phyloP scores from a whole-genome alignment of 2,113 vertebrate genomes.

The Nothobranchius furzeri region DNA sequence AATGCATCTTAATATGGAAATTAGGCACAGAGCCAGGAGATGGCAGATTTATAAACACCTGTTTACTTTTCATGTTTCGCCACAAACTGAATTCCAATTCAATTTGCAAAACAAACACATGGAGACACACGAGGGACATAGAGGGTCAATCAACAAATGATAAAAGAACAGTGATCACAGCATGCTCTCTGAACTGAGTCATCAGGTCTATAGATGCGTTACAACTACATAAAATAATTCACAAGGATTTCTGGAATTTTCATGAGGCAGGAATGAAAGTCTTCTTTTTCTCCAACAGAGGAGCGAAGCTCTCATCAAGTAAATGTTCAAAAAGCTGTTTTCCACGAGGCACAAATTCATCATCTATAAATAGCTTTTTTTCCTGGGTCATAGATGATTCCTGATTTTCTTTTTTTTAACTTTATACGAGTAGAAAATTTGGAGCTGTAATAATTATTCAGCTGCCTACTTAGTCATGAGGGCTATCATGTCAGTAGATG shows the following conservation, averaged over 20 bases:
- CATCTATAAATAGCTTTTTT: slow-evolving; percentile 74
- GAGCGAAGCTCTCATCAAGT: slow-evolving; percentile 53
- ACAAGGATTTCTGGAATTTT: background rate
- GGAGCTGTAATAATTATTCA: slow-evolving; percentile 61
- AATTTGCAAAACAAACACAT: slow-evolving; percentile 23
- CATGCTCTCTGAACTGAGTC: no score
- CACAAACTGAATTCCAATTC: slow-evolving; percentile 32
- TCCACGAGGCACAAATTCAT: slow-evolving; percentile 59
- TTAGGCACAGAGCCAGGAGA: slow-evolving; percentile 50
- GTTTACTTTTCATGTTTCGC: slow-evolving; percentile 61
- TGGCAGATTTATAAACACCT: slow-evolving; percentile 66
- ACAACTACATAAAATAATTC: background rate
- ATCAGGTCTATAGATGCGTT: no score
- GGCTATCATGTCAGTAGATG: slow-evolving; percentile 31
- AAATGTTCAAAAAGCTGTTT: slow-evolving; percentile 73
- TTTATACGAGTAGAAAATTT: slow-evolving; percentile 55
- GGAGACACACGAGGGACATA: slow-evolving; percentile 16
- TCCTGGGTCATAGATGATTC: slow-evolving; percentile 62
- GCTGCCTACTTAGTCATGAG: slow-evolving; percentile 48
- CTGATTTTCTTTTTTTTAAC: slow-evolving; percentile 46
- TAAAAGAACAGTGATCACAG: no score
- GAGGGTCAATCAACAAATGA: background rate
- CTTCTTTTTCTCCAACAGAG: slow-evolving; percentile 41
- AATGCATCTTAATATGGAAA: slow-evolving; percentile 71
- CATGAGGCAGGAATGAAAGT: slow-evolving; percentile 9